These are phyloP conservation scores for Gymnocheta viridis DNA, from an alignment of 2,888 invertebrate species.

Conservation along the genomic window DNA sequence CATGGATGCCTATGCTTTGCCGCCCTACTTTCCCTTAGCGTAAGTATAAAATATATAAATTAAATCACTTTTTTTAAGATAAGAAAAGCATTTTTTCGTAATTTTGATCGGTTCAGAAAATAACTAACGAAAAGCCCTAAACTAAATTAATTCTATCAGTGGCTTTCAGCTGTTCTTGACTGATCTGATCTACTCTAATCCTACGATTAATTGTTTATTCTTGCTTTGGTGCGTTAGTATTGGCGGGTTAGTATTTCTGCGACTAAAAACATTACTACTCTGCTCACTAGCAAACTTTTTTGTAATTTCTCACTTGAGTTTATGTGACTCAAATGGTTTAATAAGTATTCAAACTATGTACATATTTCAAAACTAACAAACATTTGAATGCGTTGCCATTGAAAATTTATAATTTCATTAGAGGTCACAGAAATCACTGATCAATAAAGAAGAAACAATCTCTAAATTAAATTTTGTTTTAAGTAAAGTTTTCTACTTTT, in stretches of 20 bases:
- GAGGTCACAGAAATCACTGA: no score
- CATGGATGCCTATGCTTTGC: slow-evolving; percentile 76
- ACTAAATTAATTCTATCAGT: slow-evolving; percentile 7
- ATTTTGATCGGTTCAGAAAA: background rate
- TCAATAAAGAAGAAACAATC: no score
- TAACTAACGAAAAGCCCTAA: slow-evolving; percentile 55
- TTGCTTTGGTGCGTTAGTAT: background rate
- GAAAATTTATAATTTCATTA: no score
- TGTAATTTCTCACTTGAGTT: no score
- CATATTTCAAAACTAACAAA: no score
- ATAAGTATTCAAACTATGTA: no score
- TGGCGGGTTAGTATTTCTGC: background rate
- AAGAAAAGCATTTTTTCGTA: background rate
- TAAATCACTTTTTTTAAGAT: background rate
- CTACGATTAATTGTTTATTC: background rate
- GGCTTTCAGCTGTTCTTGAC: slow-evolving; percentile 48
- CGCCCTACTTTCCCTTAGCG: slow-evolving; percentile 76
- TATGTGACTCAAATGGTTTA: no score
- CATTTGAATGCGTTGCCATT: no score
- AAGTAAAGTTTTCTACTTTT: no score
- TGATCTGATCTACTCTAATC: background rate
- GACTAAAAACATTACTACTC: no score
- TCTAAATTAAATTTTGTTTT: no score
- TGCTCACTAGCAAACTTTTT: no score
- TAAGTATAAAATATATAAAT: slow-evolving; percentile 67